A percentile compares a stretch with the other conserved stretches of the same genome.
phyloP scores from a whole-genome alignment of 2,113 vertebrate species.

The Bothrops jararaca region DNA sequence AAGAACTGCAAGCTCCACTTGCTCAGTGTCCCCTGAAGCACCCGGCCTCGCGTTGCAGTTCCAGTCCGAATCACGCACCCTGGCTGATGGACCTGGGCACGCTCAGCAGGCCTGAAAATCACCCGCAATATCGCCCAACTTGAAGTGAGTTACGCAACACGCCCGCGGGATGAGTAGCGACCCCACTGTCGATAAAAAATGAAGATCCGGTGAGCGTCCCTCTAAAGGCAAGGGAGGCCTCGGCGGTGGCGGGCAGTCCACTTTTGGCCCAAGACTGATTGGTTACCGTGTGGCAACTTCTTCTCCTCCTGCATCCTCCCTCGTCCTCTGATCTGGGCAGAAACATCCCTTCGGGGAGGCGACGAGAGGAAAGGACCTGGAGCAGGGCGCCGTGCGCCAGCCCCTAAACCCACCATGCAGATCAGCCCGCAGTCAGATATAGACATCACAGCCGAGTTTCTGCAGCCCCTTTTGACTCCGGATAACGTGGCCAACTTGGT shows the following conservation, averaged over 20 bases:
- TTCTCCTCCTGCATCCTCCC: too few relatives aligned
- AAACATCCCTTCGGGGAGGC: constrained; percentile 81
- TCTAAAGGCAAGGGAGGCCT: rapidly evolving
- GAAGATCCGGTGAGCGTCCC: constrained; percentile 79
- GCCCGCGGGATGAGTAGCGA: constrained; percentile 82
- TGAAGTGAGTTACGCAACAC: constrained; percentile 80
- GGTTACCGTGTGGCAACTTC: background rate
- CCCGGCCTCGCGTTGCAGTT: constrained; percentile 85
- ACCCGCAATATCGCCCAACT: constrained; percentile 79
- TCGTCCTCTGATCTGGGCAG: too few relatives aligned
- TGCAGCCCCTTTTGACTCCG: constrained; percentile 80
- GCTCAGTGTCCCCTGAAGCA: constrained; percentile 84
- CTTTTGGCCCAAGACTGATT: background rate
- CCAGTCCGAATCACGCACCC: constrained; percentile 89
- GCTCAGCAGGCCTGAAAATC: constrained; percentile 86
- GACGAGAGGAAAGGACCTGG: constrained; percentile 95
- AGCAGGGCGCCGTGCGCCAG: constrained; percentile 56
- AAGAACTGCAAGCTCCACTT: constrained; percentile 95
- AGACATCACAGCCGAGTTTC: constrained; percentile 87
- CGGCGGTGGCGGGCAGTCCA: too few relatives aligned
- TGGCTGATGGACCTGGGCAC: constrained; percentile 91
- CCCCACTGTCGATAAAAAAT: constrained; percentile 83
- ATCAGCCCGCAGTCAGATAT: constrained; percentile 79
- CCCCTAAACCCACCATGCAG: constrained; percentile 72
- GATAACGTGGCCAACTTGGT: constrained; percentile 94